These are phyloP conservation scores for Megaustenia siamemsis DNA, from an alignment of 2,888 invertebrate genomes.

Conservation along the genomic window DNA sequence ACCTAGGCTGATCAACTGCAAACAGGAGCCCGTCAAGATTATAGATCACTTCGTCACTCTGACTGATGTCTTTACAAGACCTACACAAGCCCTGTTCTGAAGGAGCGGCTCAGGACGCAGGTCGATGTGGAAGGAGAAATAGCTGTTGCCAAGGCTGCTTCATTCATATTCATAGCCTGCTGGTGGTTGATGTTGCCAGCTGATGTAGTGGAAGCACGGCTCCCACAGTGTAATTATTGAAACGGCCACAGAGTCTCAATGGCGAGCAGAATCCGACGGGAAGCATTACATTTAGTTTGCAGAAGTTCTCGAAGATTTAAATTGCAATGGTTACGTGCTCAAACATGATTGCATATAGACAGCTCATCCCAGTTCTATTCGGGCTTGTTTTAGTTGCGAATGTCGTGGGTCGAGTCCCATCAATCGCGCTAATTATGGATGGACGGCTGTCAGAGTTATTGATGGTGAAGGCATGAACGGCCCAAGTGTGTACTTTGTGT, in stretches of 20 bases:
- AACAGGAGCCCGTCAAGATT: neutral
- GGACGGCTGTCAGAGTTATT: too few species aligned
- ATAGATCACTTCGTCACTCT: slow-evolving; percentile 7
- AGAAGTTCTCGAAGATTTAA: neutral
- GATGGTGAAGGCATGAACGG: too few species aligned
- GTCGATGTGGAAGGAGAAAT: neutral
- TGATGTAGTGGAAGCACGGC: neutral
- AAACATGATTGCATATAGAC: neutral
- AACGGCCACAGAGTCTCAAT: neutral
- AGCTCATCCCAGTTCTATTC: neutral
- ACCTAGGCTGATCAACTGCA: neutral
- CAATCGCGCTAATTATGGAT: too few species aligned
- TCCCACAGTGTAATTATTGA: slow-evolving; percentile 6
- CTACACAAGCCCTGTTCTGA: neutral
- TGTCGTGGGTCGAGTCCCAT: too few species aligned
- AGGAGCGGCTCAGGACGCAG: neutral
- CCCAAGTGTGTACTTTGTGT: too few species aligned
- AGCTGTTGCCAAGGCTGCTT: neutral
- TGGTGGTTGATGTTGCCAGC: neutral
- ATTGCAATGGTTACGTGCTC: neutral
- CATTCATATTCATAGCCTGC: slow-evolving; percentile 39
- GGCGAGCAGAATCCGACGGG: neutral
- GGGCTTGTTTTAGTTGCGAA: too few species aligned
- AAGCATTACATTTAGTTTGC: neutral
- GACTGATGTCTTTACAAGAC: neutral